Base-by-base conservation (phyloP, 2,888 invertebrate species). In the Dicycla oo region DNA sequence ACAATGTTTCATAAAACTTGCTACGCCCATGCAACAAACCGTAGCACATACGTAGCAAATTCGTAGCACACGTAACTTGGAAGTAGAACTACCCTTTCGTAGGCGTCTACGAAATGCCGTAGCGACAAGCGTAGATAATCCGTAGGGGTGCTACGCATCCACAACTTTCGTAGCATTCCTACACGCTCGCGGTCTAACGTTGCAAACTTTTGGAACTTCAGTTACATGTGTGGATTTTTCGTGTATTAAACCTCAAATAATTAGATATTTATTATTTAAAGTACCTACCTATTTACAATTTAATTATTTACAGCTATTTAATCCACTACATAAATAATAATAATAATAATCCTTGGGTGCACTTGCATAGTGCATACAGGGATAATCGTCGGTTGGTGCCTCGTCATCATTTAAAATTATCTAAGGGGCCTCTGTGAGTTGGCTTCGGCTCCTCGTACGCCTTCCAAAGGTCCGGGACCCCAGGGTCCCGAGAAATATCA, bases 41-140 rank as follows among this genome's bases (percentile, higher is more conserved):
- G 20, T 58, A 26, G 26, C 43, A 45, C 15, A 38, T 8, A 18
- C 45, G 38, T 51, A 62, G 23, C 38, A 23, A 49, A 40, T 13
- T 26, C 43, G 47, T 58, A 78, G 70, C 62, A 47, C 34, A 13
- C n/a, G 51, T 45, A 57, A 53, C 58, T n/a, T 38, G 20, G 18
- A 61, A 45, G 8, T 43, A 20, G 20, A 64, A 45, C 79, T 40
- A 73, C 60, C 79, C 79, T 51, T 13, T 60, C 54, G 54, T 78
- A 73, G 64, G 38, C 64, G 54, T 13, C 73, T 76, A 78, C 75
- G 45, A 43, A 63, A 70, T 47, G n/a, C 23, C 53, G 78, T 78
- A 70, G 75, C 58, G 15, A 26, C 26, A 49, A n/a, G 34, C 56
- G 61, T 77, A 78, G 61, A 30, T 2, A 23, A 43, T 34, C 13